Evolutionary conservation across 2,888 invertebrate genomes (phyloP).

Genomic region (Nycteola revayana): DNA sequence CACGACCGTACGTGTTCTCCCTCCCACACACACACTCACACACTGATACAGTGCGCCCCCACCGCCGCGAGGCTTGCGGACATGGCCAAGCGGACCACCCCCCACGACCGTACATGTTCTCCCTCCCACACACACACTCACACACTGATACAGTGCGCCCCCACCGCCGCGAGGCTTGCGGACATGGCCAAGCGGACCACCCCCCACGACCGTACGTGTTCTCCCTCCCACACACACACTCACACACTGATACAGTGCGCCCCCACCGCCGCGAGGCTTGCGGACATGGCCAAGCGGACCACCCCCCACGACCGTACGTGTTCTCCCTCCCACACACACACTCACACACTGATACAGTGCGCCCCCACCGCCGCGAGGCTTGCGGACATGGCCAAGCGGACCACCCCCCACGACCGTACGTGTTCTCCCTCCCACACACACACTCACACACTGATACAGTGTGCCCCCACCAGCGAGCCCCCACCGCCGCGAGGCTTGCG

Average conservation of each 20-base stretch:
- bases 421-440: no score
- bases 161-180: constrained; percentile 44
- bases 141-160: constrained; percentile 46
- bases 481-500: constrained; percentile 45
- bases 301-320: constrained; percentile 47
- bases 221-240: no score
- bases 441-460: no score
- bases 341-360: no score
- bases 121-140: no score
- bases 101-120: constrained; percentile 42
- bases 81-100: constrained; percentile 49
- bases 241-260: no score
- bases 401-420: constrained; percentile 48
- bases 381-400: constrained; percentile 47
- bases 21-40: no score
- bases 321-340: no score
- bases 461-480: no score
- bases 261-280: constrained; percentile 44
- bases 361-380: constrained; percentile 47
- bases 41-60: constrained; percentile 46
- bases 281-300: constrained; percentile 49
- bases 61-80: constrained; percentile 47
- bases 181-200: constrained; percentile 50
- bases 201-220: constrained; percentile 45
- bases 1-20: constrained; percentile 40